phyloP scores from a whole-genome alignment of 2,888 invertebrate genomes.

The Morinoia aosen region DNA sequence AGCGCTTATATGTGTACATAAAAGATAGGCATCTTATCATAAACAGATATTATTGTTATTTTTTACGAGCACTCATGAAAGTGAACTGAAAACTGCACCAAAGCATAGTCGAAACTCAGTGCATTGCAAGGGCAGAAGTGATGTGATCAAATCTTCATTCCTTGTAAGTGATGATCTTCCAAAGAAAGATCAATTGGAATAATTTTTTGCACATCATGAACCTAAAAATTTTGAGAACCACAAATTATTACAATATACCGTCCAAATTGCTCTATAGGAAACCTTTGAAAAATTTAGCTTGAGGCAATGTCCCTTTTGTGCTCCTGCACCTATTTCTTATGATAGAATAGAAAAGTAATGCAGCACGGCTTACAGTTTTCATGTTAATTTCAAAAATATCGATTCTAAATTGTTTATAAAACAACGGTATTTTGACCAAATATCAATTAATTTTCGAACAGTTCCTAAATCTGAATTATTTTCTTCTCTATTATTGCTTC shows the following conservation, averaged over 20 bases:
- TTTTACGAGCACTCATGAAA: no score
- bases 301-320: background rate
- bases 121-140: background rate
- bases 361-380: background rate
- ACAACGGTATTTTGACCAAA: background rate
- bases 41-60: no score
- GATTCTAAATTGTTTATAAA: background rate
- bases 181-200: background rate
- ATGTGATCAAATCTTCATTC: background rate
- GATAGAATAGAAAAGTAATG: no score
- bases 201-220: background rate
- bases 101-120: background rate
- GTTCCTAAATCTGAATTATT: background rate
- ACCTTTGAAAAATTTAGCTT: background rate
- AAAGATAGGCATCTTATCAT: background rate
- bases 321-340: background rate
- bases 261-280: background rate
- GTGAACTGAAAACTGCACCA: background rate
- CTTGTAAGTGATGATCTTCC: background rate
- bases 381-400: background rate
- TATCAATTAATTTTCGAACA: background rate
- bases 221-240: background rate
- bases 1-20: background rate
- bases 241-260: background rate
- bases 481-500: background rate